These are phyloP conservation scores for Epinephelus moara DNA, from an alignment of 2,113 vertebrate genomes.

Conservation along the genomic window DNA sequence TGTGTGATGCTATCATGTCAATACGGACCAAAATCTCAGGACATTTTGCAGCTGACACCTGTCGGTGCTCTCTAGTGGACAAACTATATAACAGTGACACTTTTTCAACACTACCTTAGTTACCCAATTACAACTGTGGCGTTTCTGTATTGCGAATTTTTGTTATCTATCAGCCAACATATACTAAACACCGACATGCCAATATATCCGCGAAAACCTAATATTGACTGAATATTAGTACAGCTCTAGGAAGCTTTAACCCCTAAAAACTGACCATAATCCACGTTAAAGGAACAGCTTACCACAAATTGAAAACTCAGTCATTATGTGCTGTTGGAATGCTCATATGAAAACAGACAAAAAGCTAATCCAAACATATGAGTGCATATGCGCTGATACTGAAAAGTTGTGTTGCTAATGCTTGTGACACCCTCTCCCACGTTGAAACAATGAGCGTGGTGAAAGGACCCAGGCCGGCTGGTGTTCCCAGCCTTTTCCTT, in stretches of 20 bases:
- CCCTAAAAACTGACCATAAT: too few species aligned
- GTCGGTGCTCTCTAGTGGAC: too few species aligned
- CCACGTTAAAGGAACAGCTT: neutral
- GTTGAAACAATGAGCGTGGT: conserved; percentile 72
- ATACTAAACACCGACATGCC: too few species aligned
- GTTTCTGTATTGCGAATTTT: too few species aligned
- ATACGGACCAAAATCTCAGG: too few species aligned
- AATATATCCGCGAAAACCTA: neutral
- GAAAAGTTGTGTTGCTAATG: neutral
- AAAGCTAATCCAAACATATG: neutral
- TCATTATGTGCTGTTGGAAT: neutral
- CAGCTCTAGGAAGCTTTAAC: too few species aligned
- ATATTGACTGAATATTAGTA: neutral
- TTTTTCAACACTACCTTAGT: too few species aligned
- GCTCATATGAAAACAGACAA: conserved; percentile 3
- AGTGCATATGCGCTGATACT: neutral
- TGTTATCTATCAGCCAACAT: too few species aligned
- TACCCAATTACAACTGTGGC: too few species aligned
- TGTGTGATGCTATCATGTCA: too few species aligned
- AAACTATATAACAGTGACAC: too few species aligned
- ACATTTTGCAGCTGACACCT: too few species aligned
- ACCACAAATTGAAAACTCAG: neutral
- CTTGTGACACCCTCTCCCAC: conserved; percentile 60
- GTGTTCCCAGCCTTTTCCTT: conserved; percentile 83
- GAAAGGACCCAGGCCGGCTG: conserved; percentile 62